Conservation (phyloP, 1,140 invertebrate species). For the Zaprionus vittiger region DNA sequence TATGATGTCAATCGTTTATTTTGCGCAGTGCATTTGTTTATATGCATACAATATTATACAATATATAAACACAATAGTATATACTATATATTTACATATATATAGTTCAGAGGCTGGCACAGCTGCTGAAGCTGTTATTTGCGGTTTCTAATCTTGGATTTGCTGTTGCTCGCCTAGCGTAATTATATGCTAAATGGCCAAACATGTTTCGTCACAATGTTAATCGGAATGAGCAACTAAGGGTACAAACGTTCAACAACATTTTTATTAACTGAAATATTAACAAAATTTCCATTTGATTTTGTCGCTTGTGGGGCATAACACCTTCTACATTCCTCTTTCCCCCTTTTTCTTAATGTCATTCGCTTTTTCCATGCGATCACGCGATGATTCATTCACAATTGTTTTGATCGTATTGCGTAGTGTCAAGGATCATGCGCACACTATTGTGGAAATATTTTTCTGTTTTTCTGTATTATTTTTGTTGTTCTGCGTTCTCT, state of each 20-base stretch:
- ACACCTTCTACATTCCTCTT: background rate
- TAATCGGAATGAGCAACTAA: constrained; percentile 1
- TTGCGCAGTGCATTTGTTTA: background rate
- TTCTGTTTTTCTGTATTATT: constrained; percentile 17
- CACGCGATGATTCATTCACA: constrained; percentile 31
- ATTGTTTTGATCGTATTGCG: constrained; percentile 15
- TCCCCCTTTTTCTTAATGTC: background rate
- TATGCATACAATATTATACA: background rate
- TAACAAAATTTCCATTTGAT: constrained; percentile 1
- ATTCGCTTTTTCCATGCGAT: constrained; percentile 1
- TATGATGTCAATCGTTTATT: background rate
- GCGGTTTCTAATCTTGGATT: constrained; percentile 43
- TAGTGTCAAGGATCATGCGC: constrained; percentile 31
- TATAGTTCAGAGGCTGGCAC: constrained; percentile 10
- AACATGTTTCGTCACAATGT: constrained; percentile 53
- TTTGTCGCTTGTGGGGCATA: constrained; percentile 16
- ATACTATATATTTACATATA: background rate
- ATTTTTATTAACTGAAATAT: background rate
- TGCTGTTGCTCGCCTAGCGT: constrained; percentile 13
- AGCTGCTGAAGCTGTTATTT: constrained; percentile 17
- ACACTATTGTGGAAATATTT: constrained; percentile 24
- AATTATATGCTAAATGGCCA: constrained; percentile 48
- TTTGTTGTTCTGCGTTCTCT: constrained; percentile 27
- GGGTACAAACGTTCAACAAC: constrained; percentile 42
- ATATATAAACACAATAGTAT: background rate